phyloP scores from a whole-genome alignment of 2,113 vertebrate genomes.

The Echinops telfairi region DNA sequence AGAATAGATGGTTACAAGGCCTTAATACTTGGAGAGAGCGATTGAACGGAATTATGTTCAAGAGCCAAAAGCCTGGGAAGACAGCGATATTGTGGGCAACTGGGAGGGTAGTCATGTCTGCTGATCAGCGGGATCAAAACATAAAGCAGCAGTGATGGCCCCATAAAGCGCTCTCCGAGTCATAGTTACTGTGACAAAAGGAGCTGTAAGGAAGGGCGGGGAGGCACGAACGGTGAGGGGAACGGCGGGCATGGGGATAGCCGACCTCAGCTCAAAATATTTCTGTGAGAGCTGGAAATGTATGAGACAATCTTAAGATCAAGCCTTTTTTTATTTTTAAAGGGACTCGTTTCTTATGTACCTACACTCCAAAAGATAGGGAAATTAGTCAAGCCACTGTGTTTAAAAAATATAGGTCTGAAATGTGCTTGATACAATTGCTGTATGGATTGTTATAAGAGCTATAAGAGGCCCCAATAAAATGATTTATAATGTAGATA shows the following conservation, averaged over 20 bases:
- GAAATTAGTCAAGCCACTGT: conserved; percentile 71
- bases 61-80: conserved; percentile 45
- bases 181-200: conserved; percentile 71
- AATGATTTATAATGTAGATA: too few species aligned
- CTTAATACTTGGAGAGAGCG: conserved; percentile 68
- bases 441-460: too few species aligned
- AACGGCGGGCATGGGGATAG: conserved; percentile 60
- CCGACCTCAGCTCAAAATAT: conserved; percentile 34
- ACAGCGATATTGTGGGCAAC: conserved; percentile 24
- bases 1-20: conserved; percentile 71
- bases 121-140: conserved; percentile 71
- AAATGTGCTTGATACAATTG: too few species aligned
- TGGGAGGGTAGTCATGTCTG: conserved; percentile 54
- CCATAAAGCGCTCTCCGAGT: conserved; percentile 73
- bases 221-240: conserved; percentile 66
- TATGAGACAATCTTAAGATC: conserved; percentile 72
- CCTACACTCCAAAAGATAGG: conserved; percentile 59
- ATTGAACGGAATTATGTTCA: conserved; percentile 77
- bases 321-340: conserved; percentile 74
- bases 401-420: conserved; percentile 64
- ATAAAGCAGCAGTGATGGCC: conserved; percentile 72
- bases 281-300: conserved; percentile 69
- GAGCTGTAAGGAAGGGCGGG: conserved; percentile 55
- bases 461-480: too few species aligned
- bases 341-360: conserved; percentile 62